A percentile compares a stretch with the other conserved stretches of the same genome.
Conservation (phyloP, 2,113 vertebrate genomes). For the Capricornis sumatraensis region DNA sequence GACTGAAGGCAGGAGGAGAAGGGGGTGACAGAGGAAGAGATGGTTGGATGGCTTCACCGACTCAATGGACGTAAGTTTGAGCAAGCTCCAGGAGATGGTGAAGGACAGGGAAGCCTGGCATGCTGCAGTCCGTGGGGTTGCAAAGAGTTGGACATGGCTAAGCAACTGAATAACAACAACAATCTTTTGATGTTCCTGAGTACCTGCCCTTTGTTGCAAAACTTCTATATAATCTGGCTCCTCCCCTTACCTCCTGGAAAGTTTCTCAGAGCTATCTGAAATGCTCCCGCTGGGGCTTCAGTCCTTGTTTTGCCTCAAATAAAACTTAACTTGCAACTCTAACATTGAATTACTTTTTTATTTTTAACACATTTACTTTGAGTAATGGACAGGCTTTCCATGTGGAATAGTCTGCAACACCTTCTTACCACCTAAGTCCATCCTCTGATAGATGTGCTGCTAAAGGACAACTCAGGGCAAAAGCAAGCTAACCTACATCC, state of each 20-base stretch:
- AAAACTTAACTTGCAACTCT: neutral
- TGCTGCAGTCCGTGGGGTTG: neutral
- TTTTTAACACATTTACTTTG: conserved; percentile 9
- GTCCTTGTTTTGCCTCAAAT: neutral
- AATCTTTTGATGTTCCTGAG: neutral
- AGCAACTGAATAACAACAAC: neutral
- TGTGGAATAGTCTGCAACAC: neutral
- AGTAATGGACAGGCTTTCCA: neutral
- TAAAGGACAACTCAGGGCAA: neutral
- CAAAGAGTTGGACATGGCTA: neutral
- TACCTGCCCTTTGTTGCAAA: neutral
- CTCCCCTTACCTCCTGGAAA: neutral
- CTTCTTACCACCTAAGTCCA: neutral
- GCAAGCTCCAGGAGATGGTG: neutral
- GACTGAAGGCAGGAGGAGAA: neutral
- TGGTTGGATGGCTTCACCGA: neutral
- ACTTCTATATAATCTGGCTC: neutral
- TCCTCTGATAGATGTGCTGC: neutral
- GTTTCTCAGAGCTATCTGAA: neutral
- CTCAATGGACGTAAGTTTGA: neutral
- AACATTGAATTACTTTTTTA: neutral
- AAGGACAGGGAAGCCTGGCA: neutral
- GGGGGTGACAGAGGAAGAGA: neutral
- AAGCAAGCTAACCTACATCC: neutral
- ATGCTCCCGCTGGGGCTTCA: neutral